phyloP scores from a whole-genome alignment of 2,797 vertebrate genomes.

The Syngnathus acus region DNA sequence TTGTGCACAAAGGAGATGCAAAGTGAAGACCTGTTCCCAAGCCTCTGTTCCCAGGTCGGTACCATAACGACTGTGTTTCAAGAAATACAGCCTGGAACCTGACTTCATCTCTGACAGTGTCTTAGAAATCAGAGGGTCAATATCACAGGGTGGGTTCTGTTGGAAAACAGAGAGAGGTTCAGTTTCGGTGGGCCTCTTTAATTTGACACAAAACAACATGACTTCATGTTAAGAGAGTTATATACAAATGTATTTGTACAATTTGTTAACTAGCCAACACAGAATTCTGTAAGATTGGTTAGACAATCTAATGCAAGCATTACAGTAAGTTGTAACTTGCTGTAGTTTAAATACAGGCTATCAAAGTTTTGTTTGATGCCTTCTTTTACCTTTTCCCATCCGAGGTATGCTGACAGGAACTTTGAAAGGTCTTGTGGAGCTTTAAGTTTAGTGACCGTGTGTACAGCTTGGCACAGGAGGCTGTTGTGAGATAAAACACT shows the following conservation, averaged over 20 bases:
- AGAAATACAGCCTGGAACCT: slow-evolving; percentile 73
- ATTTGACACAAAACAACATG: not conserved
- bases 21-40: slow-evolving; percentile 82
- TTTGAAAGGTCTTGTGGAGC: slow-evolving; percentile 66
- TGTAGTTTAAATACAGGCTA: not conserved
- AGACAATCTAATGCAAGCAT: not conserved
- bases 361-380: too few relatives aligned
- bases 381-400: slow-evolving; percentile 84
- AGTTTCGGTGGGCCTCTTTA: slow-evolving; percentile 6
- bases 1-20: slow-evolving; percentile 82
- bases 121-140: slow-evolving; percentile 73
- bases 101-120: slow-evolving; percentile 75
- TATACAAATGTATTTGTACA: not conserved
- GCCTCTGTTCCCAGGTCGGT: slow-evolving; percentile 75
- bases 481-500: slow-evolving; percentile 73
- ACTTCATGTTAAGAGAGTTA: too few relatives aligned
- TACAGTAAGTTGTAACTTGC: not conserved
- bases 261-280: not conserved
- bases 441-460: slow-evolving; percentile 72
- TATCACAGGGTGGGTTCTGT: slow-evolving; percentile 77
- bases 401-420: slow-evolving; percentile 76
- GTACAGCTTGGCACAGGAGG: slow-evolving; percentile 81
- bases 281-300: not conserved
- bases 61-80: slow-evolving; percentile 71
- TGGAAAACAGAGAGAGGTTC: slow-evolving; percentile 8